Evolutionary conservation across 2,888 invertebrate genomes (phyloP), one percentile per base, ranked within the genome.

Genomic region (Hartigia nigra): DNA sequence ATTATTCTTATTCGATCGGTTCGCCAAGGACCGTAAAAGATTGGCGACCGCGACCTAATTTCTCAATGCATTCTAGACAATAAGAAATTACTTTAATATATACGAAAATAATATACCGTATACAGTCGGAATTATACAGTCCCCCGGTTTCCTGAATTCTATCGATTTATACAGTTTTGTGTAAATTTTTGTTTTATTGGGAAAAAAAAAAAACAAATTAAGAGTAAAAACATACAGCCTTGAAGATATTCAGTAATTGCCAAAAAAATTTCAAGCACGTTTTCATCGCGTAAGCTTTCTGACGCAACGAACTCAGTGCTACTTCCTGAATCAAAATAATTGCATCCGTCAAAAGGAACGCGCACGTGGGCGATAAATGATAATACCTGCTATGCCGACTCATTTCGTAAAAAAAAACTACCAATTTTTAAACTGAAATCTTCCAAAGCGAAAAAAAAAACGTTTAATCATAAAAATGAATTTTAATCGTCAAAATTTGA

Each of bases 291-390:
- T 9, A 0, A 55, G 23, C 14, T 72, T 69, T 69, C 37, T 32
- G 74, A 77, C 55, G 77, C 76, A 36, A 69, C 39, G 32, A 77
- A 69, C 69, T 74, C 32, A 14, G 72, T 35, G 36, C 55, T 55
- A 70, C 74, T 79, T 79, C 79, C 79, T 76, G 79, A 55, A 69
- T 74, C n/a, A 36, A 76, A 77, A 79, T 77, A 55, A 55, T 55
- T 55, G 23, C 23, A 14, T 23, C 39, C 5, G 23, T 23, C 23
- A 55, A 55, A 23, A 14, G 14, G 39, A 14, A 55, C 23, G 2
- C 39, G 39, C 39, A 55, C 23, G 39, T 55, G 39, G 39, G 23
- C 23, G 39, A 55, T 23, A 55, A 55, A 4, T 55, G 23, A 9
- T 55, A 55, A 23, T 55, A 23, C 23, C 39, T 23, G 9, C 9